Evolutionary conservation across 2,888 invertebrate species (phyloP).

Genomic region (Ochropleura leucogaster): DNA sequence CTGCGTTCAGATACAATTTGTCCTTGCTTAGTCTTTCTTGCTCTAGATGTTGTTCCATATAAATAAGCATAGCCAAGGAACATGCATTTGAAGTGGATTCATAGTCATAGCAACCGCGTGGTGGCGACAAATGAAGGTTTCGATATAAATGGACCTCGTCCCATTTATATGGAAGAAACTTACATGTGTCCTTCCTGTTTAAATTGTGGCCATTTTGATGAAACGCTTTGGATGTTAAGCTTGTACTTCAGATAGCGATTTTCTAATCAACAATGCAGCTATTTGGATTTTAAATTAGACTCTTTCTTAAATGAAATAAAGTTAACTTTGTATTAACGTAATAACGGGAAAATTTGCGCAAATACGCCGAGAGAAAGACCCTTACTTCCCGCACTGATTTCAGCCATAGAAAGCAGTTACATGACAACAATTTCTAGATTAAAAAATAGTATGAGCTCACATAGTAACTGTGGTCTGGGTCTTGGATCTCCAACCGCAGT

Average conservation of each 20-base stretch:
- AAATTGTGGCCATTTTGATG: not conserved
- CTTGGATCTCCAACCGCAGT: slow-evolving; percentile 91
- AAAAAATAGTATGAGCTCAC: slow-evolving; percentile 84
- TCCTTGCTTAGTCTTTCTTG: not conserved
- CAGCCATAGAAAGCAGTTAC: too few relatives aligned
- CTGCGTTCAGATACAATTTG: not conserved
- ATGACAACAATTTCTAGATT: not conserved
- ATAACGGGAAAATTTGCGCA: not conserved
- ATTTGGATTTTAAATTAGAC: not conserved
- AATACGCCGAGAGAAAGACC: not conserved
- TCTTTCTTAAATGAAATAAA: not conserved
- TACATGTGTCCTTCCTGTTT: not conserved
- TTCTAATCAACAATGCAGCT: not conserved
- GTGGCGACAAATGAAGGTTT: not conserved
- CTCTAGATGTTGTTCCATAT: not conserved
- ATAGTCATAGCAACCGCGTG: not conserved
- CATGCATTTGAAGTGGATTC: not conserved
- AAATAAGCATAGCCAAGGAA: not conserved
- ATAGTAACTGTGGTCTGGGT: slow-evolving; percentile 91
- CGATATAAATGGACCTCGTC: too few relatives aligned
- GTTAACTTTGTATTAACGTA: not conserved
- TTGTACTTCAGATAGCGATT: not conserved
- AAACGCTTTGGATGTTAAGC: not conserved
- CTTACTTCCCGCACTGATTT: not conserved
- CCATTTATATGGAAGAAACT: too few relatives aligned